Evolutionary conservation across 2,113 vertebrate species (phyloP).

Genomic region (Nettapus auritus): DNA sequence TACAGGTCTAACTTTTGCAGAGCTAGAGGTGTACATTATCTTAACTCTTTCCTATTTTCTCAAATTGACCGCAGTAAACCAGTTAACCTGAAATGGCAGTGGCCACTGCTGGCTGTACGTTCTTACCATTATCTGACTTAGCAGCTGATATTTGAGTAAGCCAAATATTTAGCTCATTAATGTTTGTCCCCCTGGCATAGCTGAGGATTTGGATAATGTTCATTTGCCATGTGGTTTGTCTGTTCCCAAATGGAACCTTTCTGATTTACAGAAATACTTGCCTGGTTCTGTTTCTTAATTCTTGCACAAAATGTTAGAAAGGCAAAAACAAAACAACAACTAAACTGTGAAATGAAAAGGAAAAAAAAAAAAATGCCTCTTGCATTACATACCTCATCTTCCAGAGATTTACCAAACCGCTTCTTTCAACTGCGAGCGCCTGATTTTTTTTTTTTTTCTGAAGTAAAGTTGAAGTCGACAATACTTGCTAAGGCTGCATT

Average conservation of each 20-base stretch:
- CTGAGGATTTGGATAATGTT: conserved; percentile 43
- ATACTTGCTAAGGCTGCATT: conserved; percentile 33
- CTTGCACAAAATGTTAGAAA: conserved; percentile 72
- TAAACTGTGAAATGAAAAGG: conserved; percentile 78
- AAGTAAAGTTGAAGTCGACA: conserved; percentile 45
- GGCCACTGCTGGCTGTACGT: conserved; percentile 32
- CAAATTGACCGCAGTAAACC: conserved; percentile 9
- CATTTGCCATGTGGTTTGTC: conserved; percentile 35
- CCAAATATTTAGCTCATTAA: conserved; percentile 55
- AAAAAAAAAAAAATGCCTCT: conserved; percentile 67
- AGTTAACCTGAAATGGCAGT: conserved; percentile 30
- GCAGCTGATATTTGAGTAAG: conserved; percentile 41
- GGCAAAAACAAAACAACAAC: conserved; percentile 26
- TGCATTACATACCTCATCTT: conserved; percentile 83
- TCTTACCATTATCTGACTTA: conserved; percentile 54
- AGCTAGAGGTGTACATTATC: background rate
- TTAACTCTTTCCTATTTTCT: conserved; percentile 29
- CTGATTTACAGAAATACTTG: conserved; percentile 39
- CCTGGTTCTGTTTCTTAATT: conserved; percentile 68
- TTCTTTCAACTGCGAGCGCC: conserved; percentile 49
- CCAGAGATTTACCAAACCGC: conserved; percentile 71
- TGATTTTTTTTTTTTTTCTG: background rate
- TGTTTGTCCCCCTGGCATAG: conserved; percentile 57
- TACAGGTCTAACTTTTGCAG: background rate
- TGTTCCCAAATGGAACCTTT: conserved; percentile 48